phyloP scores from a whole-genome alignment of 1,140 invertebrate species.

The Olivierus martensii region DNA sequence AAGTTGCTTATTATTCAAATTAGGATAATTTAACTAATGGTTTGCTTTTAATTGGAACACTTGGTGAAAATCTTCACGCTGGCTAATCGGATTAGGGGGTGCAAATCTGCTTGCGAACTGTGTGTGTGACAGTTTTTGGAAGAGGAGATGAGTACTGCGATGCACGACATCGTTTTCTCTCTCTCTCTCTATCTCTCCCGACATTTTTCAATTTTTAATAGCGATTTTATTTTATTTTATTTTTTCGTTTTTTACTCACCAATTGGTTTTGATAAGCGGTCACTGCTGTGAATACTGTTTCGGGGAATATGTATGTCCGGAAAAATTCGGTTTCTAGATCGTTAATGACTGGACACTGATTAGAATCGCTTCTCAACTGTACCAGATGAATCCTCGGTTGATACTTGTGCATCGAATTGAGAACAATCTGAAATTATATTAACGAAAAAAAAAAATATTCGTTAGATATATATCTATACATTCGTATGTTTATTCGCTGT shows the following conservation, averaged over 20 bases:
- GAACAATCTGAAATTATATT: slow-evolving; percentile 39
- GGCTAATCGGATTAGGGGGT: too few relatives aligned
- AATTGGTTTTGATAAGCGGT: slow-evolving; percentile 97
- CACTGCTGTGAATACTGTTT: slow-evolving; percentile 95
- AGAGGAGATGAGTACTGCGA: too few relatives aligned
- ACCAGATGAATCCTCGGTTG: slow-evolving; percentile 50
- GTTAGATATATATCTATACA: background rate
- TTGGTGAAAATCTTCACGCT: too few relatives aligned
- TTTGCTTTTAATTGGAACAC: too few relatives aligned
- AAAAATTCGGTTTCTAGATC: slow-evolving; percentile 39
- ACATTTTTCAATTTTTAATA: too few relatives aligned
- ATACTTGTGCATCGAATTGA: slow-evolving; percentile 58
- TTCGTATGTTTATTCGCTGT: background rate
- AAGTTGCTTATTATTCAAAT: too few relatives aligned
- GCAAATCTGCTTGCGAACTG: too few relatives aligned
- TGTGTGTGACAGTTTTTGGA: too few relatives aligned
- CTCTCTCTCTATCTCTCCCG: too few relatives aligned
- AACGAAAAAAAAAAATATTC: background rate
- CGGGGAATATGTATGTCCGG: slow-evolving; percentile 68
- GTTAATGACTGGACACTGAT: slow-evolving; percentile 24
- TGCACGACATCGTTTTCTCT: too few relatives aligned
- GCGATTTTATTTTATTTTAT: too few relatives aligned
- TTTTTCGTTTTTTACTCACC: slow-evolving; percentile 38
- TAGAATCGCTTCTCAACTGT: slow-evolving; percentile 26
- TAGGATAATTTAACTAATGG: too few relatives aligned